A percentile compares a stretch with the other conserved stretches of the same genome.
Evolutionary conservation across 2,888 invertebrate species (phyloP).

Genomic region (Odontothrips loti): DNA sequence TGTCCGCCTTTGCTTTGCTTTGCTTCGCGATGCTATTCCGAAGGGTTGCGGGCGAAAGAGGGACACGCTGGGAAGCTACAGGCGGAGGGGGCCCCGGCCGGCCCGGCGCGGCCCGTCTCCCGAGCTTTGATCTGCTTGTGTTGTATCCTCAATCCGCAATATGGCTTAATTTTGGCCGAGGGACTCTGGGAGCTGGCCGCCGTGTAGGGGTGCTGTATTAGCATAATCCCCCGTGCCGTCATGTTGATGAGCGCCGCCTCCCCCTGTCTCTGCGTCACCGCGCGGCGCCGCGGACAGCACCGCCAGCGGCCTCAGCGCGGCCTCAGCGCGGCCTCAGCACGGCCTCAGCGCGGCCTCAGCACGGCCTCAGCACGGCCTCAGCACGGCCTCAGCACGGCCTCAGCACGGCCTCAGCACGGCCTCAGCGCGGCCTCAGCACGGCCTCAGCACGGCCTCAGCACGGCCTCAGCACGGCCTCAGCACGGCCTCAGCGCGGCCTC

Average conservation of each 20-base stretch:
- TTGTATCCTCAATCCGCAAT: conserved; percentile 19
- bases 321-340: too few species aligned
- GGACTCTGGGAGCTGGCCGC: background rate
- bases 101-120: background rate
- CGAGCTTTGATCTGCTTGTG: conserved; percentile 14
- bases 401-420: too few species aligned
- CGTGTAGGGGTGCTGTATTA: background rate
- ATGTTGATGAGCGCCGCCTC: background rate
- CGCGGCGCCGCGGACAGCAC: too few species aligned
- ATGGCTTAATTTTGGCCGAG: conserved; percentile 17
- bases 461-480: too few species aligned
- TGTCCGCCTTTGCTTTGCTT: background rate
- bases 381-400: too few species aligned
- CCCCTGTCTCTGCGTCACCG: too few species aligned
- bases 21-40: background rate
- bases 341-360: too few species aligned
- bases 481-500: too few species aligned
- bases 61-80: background rate
- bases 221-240: conserved; percentile 6
- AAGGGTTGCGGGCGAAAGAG: background rate
- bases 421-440: too few species aligned
- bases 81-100: background rate
- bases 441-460: too few species aligned
- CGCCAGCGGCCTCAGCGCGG: too few species aligned
- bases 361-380: too few species aligned